A percentile compares a stretch with the other conserved stretches of the same genome.
phyloP scores from a whole-genome alignment of 2,797 vertebrate species.

The Dicrostonyx torquatus region DNA sequence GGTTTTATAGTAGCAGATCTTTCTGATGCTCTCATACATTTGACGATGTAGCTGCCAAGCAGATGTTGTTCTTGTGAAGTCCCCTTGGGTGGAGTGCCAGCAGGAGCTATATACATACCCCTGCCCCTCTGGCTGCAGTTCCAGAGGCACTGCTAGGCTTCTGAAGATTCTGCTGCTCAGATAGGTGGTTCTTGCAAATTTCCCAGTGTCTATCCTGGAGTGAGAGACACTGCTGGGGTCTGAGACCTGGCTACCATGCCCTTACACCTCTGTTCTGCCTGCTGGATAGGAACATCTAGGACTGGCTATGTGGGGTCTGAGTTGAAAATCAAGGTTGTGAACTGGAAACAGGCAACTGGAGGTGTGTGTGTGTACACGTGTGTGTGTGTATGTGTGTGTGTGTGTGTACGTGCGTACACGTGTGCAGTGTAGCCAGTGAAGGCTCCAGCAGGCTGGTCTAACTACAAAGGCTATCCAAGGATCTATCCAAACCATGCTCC shows the following conservation, averaged over 20 bases:
- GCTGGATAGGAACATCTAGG: neutral
- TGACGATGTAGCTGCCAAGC: slow-evolving; percentile 76
- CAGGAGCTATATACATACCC: neutral
- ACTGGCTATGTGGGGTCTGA: neutral
- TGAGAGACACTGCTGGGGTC: neutral
- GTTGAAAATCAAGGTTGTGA: neutral
- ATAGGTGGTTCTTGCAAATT: neutral
- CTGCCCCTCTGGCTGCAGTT: neutral
- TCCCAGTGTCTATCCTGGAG: neutral
- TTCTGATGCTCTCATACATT: slow-evolving; percentile 83
- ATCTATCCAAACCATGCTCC: neutral
- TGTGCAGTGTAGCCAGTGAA: neutral
- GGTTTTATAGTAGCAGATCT: slow-evolving; percentile 81
- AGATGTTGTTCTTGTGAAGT: slow-evolving; percentile 60
- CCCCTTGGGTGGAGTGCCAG: neutral
- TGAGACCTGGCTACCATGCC: neutral
- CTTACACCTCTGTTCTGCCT: neutral
- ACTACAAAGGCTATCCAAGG: neutral
- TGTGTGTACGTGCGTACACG: too few relatives aligned
- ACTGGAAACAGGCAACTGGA: neutral
- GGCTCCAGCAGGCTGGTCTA: neutral
- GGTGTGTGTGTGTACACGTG: too few relatives aligned
- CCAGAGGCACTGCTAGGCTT: neutral
- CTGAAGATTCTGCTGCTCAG: neutral
- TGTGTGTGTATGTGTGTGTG: neutral